phyloP scores from a whole-genome alignment of 2,888 invertebrate genomes.

The Hemicrepidius hirtus region DNA sequence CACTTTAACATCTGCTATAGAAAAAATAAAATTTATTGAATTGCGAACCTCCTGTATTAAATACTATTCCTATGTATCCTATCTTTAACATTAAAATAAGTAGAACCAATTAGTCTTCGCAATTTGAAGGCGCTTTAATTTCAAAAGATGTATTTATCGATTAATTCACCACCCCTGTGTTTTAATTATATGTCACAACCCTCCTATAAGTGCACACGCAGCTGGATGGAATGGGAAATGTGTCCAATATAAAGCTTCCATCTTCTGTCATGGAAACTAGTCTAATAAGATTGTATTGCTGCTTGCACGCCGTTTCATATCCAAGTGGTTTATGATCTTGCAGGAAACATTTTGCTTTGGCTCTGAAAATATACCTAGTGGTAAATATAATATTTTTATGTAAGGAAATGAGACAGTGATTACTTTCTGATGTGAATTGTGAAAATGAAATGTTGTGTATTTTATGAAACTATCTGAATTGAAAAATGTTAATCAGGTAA shows the following conservation, averaged over 20 bases:
- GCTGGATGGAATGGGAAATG: constrained; percentile 55
- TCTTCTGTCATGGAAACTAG: constrained; percentile 54
- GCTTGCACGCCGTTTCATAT: constrained; percentile 56
- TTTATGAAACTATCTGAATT: too few species aligned
- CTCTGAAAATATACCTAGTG: too few species aligned
- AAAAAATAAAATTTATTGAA: too few species aligned
- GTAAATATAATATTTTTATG: too few species aligned
- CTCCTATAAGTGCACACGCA: constrained; percentile 55
- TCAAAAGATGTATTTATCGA: neutral
- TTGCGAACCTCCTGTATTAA: too few species aligned
- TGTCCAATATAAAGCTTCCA: constrained; percentile 52
- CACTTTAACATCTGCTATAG: too few species aligned
- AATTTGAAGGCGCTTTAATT: neutral
- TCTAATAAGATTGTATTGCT: constrained; percentile 53
- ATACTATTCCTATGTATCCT: too few species aligned
- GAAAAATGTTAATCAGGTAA: too few species aligned
- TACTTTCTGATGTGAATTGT: too few species aligned
- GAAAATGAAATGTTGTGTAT: too few species aligned
- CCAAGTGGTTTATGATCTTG: constrained; percentile 48
- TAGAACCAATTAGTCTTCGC: neutral
- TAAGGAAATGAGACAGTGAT: too few species aligned
- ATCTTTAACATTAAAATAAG: neutral
- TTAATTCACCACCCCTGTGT: neutral
- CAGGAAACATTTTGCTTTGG: constrained; percentile 43
- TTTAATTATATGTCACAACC: constrained; percentile 11